phyloP scores from a whole-genome alignment of 2,113 vertebrate species.

The Coturnix japonica region DNA sequence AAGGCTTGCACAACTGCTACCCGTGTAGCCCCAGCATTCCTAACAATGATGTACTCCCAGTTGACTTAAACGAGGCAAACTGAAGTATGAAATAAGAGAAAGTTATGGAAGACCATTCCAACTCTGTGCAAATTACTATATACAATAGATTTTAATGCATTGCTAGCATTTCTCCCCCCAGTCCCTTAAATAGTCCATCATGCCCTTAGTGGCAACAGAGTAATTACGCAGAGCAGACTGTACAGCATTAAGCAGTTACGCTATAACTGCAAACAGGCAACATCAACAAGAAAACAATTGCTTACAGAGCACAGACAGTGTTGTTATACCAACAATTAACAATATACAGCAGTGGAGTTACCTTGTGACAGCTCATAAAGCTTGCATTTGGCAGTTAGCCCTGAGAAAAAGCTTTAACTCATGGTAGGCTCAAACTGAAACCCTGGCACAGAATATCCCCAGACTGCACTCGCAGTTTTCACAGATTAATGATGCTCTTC shows the following conservation, averaged over 20 bases:
- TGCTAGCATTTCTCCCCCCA: background rate
- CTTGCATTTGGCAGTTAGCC: background rate
- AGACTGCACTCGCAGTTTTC: background rate
- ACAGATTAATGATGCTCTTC: background rate
- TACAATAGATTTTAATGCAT: background rate
- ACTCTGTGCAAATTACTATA: fast-evolving
- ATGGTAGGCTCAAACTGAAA: background rate
- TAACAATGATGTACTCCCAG: background rate
- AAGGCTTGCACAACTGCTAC: background rate
- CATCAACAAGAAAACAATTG: background rate
- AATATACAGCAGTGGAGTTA: fast-evolving
- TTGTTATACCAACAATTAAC: background rate
- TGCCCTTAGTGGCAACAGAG: background rate
- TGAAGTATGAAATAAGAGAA: background rate
- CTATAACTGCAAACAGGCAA: background rate
- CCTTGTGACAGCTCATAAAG: background rate
- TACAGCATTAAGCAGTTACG: background rate
- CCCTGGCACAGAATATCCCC: background rate
- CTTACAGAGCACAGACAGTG: background rate
- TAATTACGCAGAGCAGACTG: background rate
- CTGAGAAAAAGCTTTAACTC: background rate
- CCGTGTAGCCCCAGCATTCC: background rate
- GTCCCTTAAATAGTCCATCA: background rate
- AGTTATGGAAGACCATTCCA: background rate
- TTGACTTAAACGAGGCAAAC: background rate